These are phyloP conservation scores for Mixornis gularis DNA, from an alignment of 2,113 vertebrate genomes.

Conservation along the genomic window DNA sequence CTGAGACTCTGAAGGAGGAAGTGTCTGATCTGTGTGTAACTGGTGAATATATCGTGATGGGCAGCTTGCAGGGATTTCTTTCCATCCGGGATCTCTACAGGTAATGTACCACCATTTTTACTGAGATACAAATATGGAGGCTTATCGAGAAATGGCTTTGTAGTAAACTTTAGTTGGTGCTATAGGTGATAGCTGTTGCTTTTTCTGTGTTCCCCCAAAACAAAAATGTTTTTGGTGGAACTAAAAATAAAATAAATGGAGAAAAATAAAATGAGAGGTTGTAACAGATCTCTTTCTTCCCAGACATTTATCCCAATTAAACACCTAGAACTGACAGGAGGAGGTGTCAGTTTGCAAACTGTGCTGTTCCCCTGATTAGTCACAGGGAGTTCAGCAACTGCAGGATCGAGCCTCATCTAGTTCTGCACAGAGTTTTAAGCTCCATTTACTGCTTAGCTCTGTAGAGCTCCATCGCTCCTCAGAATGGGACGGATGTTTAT, in stretches of 20 bases:
- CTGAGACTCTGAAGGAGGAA: conserved; percentile 87
- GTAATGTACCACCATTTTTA: conserved; percentile 64
- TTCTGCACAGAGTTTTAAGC: not conserved
- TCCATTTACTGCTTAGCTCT: not conserved
- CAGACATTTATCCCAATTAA: not conserved
- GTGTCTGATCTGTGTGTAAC: conserved; percentile 89
- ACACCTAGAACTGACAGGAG: not conserved
- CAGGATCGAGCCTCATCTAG: not conserved
- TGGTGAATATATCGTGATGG: conserved; percentile 85
- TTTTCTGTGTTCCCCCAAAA: not conserved
- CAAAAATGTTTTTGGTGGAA: not conserved
- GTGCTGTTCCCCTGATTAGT: not conserved
- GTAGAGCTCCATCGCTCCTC: not conserved
- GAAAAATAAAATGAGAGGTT: not conserved
- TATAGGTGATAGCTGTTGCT: not conserved
- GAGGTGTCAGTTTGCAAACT: not conserved
- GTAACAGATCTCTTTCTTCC: not conserved
- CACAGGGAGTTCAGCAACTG: not conserved
- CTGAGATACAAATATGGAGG: not conserved
- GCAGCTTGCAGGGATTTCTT: conserved; percentile 90
- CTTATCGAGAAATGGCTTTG: not conserved
- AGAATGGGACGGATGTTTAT: not conserved
- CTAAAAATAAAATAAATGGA: not conserved
- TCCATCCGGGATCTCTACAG: conserved; percentile 92
- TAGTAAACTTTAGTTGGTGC: not conserved